These are phyloP conservation scores for Maniola hyperantus DNA, from an alignment of 2,888 invertebrate species.

Conservation along the genomic window DNA sequence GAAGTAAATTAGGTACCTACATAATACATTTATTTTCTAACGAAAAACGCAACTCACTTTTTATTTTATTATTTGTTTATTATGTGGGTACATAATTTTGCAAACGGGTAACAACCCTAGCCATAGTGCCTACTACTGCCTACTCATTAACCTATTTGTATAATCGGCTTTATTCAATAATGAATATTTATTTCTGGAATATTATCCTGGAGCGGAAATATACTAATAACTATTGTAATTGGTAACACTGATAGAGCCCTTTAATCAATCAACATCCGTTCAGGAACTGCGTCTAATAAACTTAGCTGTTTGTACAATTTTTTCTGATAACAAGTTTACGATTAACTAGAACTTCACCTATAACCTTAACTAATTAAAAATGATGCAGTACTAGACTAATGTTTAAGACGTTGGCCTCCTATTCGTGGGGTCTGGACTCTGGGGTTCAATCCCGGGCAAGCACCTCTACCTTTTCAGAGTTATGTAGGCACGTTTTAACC, in stretches of 20 bases:
- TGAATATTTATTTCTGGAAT: conserved; percentile 15
- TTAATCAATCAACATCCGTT: conserved; percentile 12
- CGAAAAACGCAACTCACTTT: too few relatives aligned
- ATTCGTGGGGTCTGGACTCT: too few relatives aligned
- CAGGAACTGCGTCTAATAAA: background rate
- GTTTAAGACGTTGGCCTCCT: too few relatives aligned
- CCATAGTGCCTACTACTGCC: too few relatives aligned
- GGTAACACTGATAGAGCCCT: conserved; percentile 12
- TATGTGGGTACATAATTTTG: too few relatives aligned
- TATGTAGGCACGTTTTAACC: too few relatives aligned
- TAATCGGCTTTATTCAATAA: conserved; percentile 39
- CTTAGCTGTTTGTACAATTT: background rate
- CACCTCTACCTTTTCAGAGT: too few relatives aligned
- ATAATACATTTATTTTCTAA: too few relatives aligned
- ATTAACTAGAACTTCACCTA: background rate
- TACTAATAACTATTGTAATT: conserved; percentile 20
- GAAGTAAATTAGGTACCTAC: too few relatives aligned
- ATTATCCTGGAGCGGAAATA: conserved; percentile 21
- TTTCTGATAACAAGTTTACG: conserved; percentile 1
- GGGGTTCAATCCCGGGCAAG: too few relatives aligned
- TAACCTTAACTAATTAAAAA: background rate
- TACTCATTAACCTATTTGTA: conserved; percentile 48
- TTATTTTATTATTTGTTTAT: too few relatives aligned
- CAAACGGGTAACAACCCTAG: conserved; percentile 3
- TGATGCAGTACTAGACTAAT: too few relatives aligned